Base-by-base conservation (phyloP, 2,888 invertebrate genomes). In the Lysandra bellargus region DNA sequence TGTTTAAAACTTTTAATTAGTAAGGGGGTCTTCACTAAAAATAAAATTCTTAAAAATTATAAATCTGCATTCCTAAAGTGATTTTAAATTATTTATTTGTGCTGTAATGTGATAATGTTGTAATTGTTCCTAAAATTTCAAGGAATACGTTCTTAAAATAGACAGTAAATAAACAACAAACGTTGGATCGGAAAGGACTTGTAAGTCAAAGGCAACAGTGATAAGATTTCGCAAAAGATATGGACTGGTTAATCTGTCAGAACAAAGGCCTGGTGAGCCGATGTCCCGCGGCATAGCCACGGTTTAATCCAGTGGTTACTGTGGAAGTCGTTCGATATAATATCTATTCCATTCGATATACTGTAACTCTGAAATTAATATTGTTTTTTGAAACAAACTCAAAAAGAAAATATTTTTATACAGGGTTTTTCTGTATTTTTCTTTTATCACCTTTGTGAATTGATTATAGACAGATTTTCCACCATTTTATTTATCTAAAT, bases 161-260 rank as follows among this genome's bases (percentile, higher is more conserved):
- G 0, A 7, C n/a, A 44, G 23, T 4, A 17, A n/a, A 14, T 74
- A 74, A 44, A 74, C 44, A 74, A 44, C n/a, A 23, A 79, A 14
- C 73, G 53, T 79, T 14, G 23, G 73, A 79, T 30, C 7, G n/a
- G 76, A 78, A 73, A 78, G 53, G 53, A 81, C 74, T 80, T 80
- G 78, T 83, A 84, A 87, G 88, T 88, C 87, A 87, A 89, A 89
- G 89, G 86, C 49, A 78, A 80, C 78, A 79, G 78, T 82, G 87
- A 89, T 88, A 89, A 87, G 86, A 83, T 84, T 83, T 78, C 82
- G 81, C 82, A 81, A 83, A 82, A 87, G 91, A 92, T 91, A 90
- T 89, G 87, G 84, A 83, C 83, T 80, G 82, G 86, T 86, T 89
- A 89, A 91, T 90, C 88, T 87, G 79, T 81, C 79, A 84, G 89